phyloP scores from a whole-genome alignment of 2,888 invertebrate species.

The Coelopa pilipes region DNA sequence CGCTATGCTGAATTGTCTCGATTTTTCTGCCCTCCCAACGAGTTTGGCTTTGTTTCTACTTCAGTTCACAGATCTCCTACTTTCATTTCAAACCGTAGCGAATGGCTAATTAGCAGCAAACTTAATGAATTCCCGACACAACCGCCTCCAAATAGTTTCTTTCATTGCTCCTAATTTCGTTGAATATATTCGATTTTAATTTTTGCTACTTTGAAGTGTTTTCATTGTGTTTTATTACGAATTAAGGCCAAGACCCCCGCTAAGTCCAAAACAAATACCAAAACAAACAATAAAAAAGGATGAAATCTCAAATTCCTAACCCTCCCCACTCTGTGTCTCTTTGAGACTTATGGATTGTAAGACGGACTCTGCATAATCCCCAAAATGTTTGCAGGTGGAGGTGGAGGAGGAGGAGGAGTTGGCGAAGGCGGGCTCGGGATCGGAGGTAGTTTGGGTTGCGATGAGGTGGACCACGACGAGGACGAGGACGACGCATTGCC shows the following conservation, averaged over 20 bases:
- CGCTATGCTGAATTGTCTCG: no score
- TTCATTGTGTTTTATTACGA: conserved; percentile 24
- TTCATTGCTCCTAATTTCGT: conserved; percentile 27
- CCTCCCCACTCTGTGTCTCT: conserved; percentile 11
- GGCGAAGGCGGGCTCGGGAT: background rate
- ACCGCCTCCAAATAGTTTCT: conserved; percentile 5
- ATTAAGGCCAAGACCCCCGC: conserved; percentile 2
- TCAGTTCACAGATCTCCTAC: background rate
- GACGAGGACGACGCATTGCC: conserved; percentile 44
- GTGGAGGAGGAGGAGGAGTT: conserved; percentile 43
- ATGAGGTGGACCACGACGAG: conserved; percentile 24
- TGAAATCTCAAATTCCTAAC: conserved; percentile 32
- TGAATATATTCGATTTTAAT: conserved; percentile 15
- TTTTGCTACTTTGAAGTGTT: conserved; percentile 20
- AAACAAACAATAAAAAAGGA: conserved; percentile 3
- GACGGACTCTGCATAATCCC: conserved; percentile 56
- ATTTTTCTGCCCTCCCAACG: background rate
- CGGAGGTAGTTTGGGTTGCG: background rate
- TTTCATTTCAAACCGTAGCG: conserved; percentile 25
- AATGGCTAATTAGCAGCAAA: conserved; percentile 21
- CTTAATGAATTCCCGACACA: conserved; percentile 19
- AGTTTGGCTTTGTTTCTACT: conserved; percentile 6
- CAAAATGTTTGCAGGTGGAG: conserved; percentile 65
- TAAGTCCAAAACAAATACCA: conserved; percentile 4
- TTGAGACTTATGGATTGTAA: conserved; percentile 45